phyloP scores from a whole-genome alignment of 1,140 invertebrate species.

The Drosophila takahashii region DNA sequence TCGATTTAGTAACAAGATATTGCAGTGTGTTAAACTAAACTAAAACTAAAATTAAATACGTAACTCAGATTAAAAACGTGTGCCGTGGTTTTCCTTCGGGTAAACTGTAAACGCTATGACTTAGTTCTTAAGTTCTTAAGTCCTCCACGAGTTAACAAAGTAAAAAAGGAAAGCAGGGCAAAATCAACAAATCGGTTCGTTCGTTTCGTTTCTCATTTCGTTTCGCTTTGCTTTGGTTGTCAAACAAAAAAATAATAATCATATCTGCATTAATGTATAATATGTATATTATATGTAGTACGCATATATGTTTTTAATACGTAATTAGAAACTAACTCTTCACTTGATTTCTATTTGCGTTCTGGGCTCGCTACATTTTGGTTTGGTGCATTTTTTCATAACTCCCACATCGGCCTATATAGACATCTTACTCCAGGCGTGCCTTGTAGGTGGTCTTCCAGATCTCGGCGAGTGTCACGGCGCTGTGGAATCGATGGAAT shows the following conservation, averaged over 20 bases:
- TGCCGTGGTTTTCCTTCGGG: conserved; percentile 18
- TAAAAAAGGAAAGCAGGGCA: conserved; percentile 13
- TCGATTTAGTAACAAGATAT: conserved; percentile 41
- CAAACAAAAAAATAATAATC: conserved; percentile 53
- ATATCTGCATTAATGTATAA: conserved; percentile 43
- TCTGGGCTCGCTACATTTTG: conserved; percentile 59
- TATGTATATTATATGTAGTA: conserved; percentile 51
- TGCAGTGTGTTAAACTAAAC: conserved; percentile 48
- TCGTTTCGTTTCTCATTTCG: conserved; percentile 46
- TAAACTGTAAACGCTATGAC: conserved; percentile 71
- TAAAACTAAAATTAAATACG: conserved; percentile 41
- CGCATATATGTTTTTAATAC: conserved; percentile 68
- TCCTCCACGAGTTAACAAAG: conserved; percentile 50
- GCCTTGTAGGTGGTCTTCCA: conserved; percentile 99
- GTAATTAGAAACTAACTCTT: conserved; percentile 78
- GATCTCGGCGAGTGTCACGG: conserved; percentile 98
- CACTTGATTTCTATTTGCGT: conserved; percentile 62
- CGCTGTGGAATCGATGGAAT: conserved; percentile 98
- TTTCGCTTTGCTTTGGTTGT: conserved; percentile 21
- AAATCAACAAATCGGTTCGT: conserved; percentile 33
- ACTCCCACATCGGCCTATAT: conserved; percentile 29
- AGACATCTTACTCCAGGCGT: conserved; percentile 90
- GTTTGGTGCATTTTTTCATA: conserved; percentile 71
- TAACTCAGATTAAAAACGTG: conserved; percentile 41
- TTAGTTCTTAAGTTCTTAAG: conserved; percentile 74